These are phyloP conservation scores for Sturnira hondurensis DNA, from an alignment of 2,113 vertebrate genomes.

Conservation along the genomic window DNA sequence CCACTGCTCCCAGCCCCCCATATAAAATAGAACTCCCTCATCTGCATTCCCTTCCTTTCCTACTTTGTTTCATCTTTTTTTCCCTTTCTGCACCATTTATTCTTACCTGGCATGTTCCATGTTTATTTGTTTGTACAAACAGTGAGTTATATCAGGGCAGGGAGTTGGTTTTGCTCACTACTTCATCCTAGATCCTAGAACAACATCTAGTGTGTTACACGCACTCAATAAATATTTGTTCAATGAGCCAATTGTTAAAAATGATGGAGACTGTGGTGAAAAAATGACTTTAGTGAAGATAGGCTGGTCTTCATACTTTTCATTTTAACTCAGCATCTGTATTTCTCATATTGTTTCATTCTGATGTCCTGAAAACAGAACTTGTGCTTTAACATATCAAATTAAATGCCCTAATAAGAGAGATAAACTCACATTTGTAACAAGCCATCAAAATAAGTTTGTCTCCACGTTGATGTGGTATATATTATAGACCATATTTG, in stretches of 20 bases:
- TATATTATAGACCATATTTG: conserved; percentile 53
- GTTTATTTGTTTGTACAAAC: neutral
- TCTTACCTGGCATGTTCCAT: neutral
- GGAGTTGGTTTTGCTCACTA: neutral
- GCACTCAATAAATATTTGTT: neutral
- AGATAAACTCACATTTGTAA: neutral
- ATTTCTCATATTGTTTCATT: conserved; percentile 1
- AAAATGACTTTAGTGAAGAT: neutral
- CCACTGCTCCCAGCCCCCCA: neutral
- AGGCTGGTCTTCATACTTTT: neutral
- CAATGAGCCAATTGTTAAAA: neutral
- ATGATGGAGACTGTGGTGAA: neutral
- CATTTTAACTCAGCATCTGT: neutral
- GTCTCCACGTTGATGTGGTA: neutral
- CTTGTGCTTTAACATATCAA: neutral
- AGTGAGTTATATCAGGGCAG: neutral
- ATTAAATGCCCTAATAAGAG: neutral
- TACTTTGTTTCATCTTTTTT: neutral
- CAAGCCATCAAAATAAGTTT: neutral
- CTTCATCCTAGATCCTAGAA: neutral
- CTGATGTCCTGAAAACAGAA: neutral
- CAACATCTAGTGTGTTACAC: neutral
- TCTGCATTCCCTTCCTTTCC: neutral
- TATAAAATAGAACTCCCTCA: neutral
- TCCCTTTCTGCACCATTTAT: neutral